Evolutionary conservation across 2,888 invertebrate genomes (phyloP).

Genomic region (Dynastes grantii): DNA sequence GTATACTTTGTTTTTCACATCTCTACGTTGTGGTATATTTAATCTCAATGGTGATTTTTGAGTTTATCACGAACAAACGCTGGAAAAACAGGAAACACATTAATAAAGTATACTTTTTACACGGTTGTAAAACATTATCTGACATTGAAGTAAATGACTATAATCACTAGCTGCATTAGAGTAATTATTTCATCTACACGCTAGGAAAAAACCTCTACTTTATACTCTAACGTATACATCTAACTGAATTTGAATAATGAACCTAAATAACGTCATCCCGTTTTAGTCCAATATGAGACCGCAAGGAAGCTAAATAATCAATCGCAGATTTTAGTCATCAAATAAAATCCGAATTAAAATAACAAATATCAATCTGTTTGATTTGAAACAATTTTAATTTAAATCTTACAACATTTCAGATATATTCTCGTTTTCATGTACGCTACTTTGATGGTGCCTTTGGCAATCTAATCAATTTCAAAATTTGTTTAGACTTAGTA

Average conservation of each 20-base stretch:
- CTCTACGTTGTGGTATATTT: neutral
- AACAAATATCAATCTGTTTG: neutral
- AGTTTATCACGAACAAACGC: neutral
- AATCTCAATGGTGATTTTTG: neutral
- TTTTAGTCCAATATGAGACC: no score
- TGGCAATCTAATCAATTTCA: constrained; percentile 1
- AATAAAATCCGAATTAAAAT: constrained; percentile 1
- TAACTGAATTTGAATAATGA: no score
- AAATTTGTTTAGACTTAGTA: neutral
- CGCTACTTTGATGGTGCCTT: neutral
- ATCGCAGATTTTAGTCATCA: neutral
- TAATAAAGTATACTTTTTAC: constrained; percentile 3
- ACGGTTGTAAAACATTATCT: neutral
- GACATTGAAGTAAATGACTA: no score
- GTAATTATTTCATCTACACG: no score
- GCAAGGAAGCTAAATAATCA: constrained; percentile 4
- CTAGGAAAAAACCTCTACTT: no score
- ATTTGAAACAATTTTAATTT: constrained; percentile 12
- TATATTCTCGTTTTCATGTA: neutral
- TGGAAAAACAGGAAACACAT: neutral
- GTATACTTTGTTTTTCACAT: no score
- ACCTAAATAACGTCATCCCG: no score
- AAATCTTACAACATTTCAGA: constrained; percentile 1
- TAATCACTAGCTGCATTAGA: no score
- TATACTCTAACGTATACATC: no score